Base-by-base conservation (phyloP, 2,113 vertebrate species). In the Rhodinocichla rosea region DNA sequence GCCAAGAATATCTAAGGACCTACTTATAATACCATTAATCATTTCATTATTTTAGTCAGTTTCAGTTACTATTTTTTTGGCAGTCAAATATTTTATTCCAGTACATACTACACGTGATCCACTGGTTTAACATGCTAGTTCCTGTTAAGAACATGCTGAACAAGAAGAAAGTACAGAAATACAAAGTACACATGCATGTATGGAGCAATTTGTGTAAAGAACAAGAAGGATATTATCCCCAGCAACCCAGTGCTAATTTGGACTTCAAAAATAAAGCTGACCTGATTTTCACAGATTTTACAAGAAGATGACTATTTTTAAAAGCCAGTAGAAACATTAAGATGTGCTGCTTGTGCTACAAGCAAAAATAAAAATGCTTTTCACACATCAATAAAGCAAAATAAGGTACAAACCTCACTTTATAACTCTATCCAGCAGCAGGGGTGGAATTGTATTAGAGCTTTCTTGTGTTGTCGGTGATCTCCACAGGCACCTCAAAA, bases 281-380 rank as follows among this genome's bases (percentile, higher is more conserved):
- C 70, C 60, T 89, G 23, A 77, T 95, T 87, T 96, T 84, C 60
- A 75, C 39, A 67, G n/a, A 45, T 64, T 87, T 96, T 82, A 68
- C 47, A 53, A 40, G 65, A 16, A 89, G 19, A 37, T 69, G 20
- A 15, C 6, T 71, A 76, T 76, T 89, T 82, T 83, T 64, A 87
- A 81, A 78, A 92, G 9, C 2, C 33, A 68, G 7, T 52, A 71
- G 15, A 47, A 86, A 14, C 9, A 52, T 33, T 74, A 74, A 37
- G 9, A 56, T 71, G 5, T 56, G 9, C 3, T 55, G 13, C 53
- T 74, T 74, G 12, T 83, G 44, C 21, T 81, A n/a, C 44, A 87
- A 82, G 28, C 40, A 75, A 68, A 87, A 91, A 82, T 68, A 89
- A 68, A 70, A 32, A n/a, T 49, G 21, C 2, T 63, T 89, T 92